Evolutionary conservation across 2,888 invertebrate species (phyloP).

Genomic region (Campoplex nolae): DNA sequence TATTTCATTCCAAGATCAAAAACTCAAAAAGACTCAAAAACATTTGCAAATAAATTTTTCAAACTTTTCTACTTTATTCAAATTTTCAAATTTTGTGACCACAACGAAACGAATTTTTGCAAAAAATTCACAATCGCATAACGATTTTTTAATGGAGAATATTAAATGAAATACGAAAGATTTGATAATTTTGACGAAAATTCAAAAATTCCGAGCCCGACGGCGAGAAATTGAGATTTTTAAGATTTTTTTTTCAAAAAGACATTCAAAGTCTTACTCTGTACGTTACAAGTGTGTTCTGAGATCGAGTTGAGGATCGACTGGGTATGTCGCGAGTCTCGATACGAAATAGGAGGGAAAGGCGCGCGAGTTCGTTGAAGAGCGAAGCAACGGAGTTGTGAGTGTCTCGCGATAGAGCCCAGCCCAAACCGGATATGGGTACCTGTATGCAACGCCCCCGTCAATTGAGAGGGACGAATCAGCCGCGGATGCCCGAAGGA

Average conservation of each 20-base stretch:
- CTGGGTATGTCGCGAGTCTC: background rate
- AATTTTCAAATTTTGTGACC: background rate
- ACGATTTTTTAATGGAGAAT: background rate
- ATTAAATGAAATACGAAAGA: background rate
- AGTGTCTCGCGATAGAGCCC: slow-evolving; percentile 72
- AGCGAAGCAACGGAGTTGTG: background rate
- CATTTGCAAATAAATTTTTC: background rate
- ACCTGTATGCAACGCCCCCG: slow-evolving; percentile 83
- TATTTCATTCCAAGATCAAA: background rate
- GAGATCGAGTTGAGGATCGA: background rate
- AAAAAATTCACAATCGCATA: background rate
- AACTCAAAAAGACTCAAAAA: background rate
- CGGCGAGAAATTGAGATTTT: background rate
- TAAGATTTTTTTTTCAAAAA: background rate
- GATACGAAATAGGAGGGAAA: slow-evolving; percentile 39
- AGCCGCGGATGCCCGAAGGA: slow-evolving; percentile 79
- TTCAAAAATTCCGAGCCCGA: background rate
- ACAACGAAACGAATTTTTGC: background rate
- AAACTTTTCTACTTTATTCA: background rate
- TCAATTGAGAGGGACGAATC: slow-evolving; percentile 82
- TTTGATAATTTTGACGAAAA: background rate
- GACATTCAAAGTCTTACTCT: background rate
- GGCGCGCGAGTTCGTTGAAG: slow-evolving; percentile 45
- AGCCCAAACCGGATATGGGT: slow-evolving; percentile 82
- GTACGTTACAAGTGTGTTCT: background rate